Base-by-base conservation (phyloP, 2,113 vertebrate genomes). In the Harpagus bidentatus region DNA sequence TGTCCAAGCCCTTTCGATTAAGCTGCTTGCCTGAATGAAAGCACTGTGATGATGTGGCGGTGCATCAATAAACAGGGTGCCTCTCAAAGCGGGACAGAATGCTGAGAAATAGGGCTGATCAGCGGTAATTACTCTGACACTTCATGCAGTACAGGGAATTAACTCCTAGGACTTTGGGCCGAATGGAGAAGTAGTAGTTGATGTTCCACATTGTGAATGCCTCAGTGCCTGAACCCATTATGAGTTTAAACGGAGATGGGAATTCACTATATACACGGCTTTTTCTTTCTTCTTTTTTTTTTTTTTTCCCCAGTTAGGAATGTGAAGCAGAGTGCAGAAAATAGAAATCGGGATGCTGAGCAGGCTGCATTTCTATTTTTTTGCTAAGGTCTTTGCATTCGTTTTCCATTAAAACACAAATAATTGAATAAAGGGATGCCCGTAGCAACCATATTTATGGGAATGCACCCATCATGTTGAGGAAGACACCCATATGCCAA, bases 61-160 rank as follows among this genome's bases (percentile, higher is more conserved):
- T 86, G 97, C 96, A 95, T 98, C 96, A 59, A 81, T 98, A 97
- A 98, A 97, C 95, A 95, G 95, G 90, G 96, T 82, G 86, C 82
- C 89, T 88, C 67, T 90, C 72, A 86, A 76, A 96, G 96, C 94
- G 34, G 86, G 96, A 97, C 95, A 96, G 94, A 91, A 56, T 36
- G 20, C 59, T 63, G 97, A 98, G 98, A 98, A 98, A 98, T 92
- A 96, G 94, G 97, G 94, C 89, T 97, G 97, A 98, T 98, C 98
- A 96, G 93, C 16, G 2, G 95, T 98, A 98, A 98, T 98, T 98
- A 97, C 97, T 95, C 96, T 96, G 96, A 97, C 98, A 98, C 98
- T 97, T 98, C 98, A 97, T 96, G 97, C 97, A 97, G 96, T 94
- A 98, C 97, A 97, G 95, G 92, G 98, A 98, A 98, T 98, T 98